phyloP scores from a whole-genome alignment of 2,797 vertebrate species.

The Enteromius trimaculatus region DNA sequence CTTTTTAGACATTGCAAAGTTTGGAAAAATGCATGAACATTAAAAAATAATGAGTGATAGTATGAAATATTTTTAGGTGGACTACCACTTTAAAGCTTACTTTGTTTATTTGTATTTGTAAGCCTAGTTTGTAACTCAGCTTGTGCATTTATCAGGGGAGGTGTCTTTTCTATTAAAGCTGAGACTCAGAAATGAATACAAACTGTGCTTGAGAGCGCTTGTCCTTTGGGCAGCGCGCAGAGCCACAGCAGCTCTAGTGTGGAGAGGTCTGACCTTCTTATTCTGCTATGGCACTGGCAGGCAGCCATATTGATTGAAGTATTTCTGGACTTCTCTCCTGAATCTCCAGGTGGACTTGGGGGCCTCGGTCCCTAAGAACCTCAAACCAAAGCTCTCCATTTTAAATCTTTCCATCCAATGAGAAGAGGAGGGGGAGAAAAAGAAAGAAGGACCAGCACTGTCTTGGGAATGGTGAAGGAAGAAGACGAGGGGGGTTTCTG shows the following conservation, averaged over 20 bases:
- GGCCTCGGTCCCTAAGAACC: constrained; percentile 68
- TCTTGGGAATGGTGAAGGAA: constrained; percentile 68
- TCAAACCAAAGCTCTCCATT: constrained; percentile 74
- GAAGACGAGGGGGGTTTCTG: constrained; percentile 73
- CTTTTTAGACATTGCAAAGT: neutral
- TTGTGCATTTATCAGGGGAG: constrained; percentile 36
- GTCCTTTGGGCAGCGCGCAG: constrained; percentile 51
- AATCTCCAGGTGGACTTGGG: constrained; percentile 65
- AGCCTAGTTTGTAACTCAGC: constrained; percentile 27
- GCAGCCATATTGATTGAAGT: constrained; percentile 65
- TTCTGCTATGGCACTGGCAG: constrained; percentile 56
- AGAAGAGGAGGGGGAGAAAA: constrained; percentile 68
- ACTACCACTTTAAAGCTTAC: neutral
- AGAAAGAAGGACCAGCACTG: constrained; percentile 66
- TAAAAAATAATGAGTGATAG: neutral
- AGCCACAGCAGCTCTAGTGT: constrained; percentile 47
- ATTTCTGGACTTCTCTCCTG: constrained; percentile 67
- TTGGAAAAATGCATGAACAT: neutral
- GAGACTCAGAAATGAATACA: constrained; percentile 45
- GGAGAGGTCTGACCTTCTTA: constrained; percentile 63
- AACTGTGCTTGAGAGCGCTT: constrained; percentile 39
- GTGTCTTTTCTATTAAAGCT: constrained; percentile 46
- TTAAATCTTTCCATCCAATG: constrained; percentile 68
- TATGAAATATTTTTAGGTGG: neutral
- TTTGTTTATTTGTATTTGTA: constrained; percentile 40